Evolutionary conservation across 1,140 invertebrate genomes (phyloP), one percentile per base, ranked within the genome.

Genomic region (Nylanderia fulva): DNA sequence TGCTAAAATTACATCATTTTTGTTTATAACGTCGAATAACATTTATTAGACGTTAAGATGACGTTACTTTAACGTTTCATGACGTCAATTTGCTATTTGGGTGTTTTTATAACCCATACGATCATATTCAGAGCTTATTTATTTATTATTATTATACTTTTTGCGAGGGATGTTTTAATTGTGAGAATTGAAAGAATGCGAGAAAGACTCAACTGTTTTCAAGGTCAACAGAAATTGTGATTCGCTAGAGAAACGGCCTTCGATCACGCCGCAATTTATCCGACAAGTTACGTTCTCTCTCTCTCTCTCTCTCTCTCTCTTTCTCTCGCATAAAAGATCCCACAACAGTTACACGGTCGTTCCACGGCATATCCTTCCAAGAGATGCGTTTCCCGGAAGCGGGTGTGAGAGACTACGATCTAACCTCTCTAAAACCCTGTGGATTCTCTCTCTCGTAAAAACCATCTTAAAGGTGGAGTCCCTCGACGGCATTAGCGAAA

Each of bases 401-500:
- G 76, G n/a, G n/a, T 79, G 74, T 33, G 85, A 85, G 74, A 45
- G 85, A 85, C 88, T 86, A 72, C 86, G 85, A 85, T n/a, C n/a
- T n/a, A n/a, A n/a, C 79, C 85, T 83, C 87, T 91, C 86, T 90
- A 90, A 90, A 90, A 88, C 88, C 45, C 69, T 77, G 61, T 86
- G 90, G 90, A 92, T 91, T 88, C 90, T 3, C 90, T 3, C 90
- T 90, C 90, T 92, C 91, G 90, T 93, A 92, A 93, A 93, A 92
- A 91, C 72, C 85, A 39, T 89, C 90, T 92, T 92, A 92, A 90
- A 91, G 91, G 88, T 86, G 88, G 1, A 85, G 88, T 86, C 84
- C 86, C n/a, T n/a, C 83, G 87, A 86, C 91, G 92, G 91, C 92
- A 93, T 93, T 93, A 93, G 91, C 90, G 89, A 93, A 93, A 93